These are phyloP conservation scores for Nymphalis urticae DNA, from an alignment of 2,888 invertebrate genomes.

Conservation along the genomic window DNA sequence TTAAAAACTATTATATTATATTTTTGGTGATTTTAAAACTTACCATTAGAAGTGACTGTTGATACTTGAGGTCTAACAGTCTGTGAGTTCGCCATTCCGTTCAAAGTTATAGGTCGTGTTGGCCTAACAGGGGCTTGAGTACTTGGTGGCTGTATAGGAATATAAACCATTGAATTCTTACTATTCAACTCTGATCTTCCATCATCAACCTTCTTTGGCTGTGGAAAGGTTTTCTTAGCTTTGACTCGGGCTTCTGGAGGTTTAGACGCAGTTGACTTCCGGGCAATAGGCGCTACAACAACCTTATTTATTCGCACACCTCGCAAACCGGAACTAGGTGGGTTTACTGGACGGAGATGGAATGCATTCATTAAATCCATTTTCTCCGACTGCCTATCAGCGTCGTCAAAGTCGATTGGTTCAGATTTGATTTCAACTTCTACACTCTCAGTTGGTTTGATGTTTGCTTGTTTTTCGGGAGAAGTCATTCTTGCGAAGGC, in stretches of 20 bases:
- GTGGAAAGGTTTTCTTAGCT: constrained; percentile 71
- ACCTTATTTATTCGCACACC: constrained; percentile 70
- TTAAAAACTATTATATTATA: too few relatives aligned
- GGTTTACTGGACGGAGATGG: constrained; percentile 62
- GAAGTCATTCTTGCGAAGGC: constrained; percentile 73
- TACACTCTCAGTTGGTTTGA: constrained; percentile 40
- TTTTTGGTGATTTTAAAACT: constrained; percentile 8
- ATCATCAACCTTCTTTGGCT: constrained; percentile 64
- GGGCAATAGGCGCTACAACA: constrained; percentile 49
- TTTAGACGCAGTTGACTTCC: constrained; percentile 47
- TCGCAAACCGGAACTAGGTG: constrained; percentile 49
- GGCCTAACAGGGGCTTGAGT: constrained; percentile 61
- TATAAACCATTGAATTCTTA: constrained; percentile 78
- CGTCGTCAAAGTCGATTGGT: constrained; percentile 68
- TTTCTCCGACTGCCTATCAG: constrained; percentile 63
- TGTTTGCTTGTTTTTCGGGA: constrained; percentile 34
- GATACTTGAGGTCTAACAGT: constrained; percentile 39
- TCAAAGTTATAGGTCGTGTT: constrained; percentile 40
- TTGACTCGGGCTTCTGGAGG: constrained; percentile 52
- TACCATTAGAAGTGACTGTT: constrained; percentile 32
- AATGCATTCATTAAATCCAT: constrained; percentile 70
- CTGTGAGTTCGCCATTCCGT: constrained; percentile 33
- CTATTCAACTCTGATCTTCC: constrained; percentile 64
- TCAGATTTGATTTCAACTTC: constrained; percentile 72
- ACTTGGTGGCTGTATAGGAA: constrained; percentile 72